phyloP scores from a whole-genome alignment of 2,113 vertebrate species.

The Euleptes europaea region DNA sequence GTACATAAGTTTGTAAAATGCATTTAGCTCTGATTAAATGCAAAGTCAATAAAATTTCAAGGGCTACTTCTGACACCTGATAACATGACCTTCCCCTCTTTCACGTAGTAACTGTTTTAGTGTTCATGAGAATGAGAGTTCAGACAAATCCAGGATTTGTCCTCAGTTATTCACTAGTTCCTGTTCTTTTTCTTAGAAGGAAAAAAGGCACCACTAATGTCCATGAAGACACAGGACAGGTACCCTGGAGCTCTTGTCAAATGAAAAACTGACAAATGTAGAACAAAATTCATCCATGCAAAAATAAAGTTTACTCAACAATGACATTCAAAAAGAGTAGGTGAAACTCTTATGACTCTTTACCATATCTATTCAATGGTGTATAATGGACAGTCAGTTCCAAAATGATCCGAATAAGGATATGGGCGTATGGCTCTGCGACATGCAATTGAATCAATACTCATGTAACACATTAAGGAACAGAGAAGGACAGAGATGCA shows the following conservation, averaged over 20 bases:
- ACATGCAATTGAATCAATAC: background rate
- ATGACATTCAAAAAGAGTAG: background rate
- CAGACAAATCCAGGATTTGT: background rate
- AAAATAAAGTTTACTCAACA: background rate
- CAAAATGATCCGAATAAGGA: background rate
- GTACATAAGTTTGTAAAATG: slow-evolving; percentile 86
- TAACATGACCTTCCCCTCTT: slow-evolving; percentile 60
- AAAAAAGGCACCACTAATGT: slow-evolving; percentile 5
- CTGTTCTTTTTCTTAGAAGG: slow-evolving; percentile 21
- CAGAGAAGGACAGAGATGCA: background rate
- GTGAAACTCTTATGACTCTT: background rate
- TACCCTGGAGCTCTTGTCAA: background rate
- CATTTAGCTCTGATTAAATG: slow-evolving; percentile 88
- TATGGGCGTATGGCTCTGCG: background rate
- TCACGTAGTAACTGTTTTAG: slow-evolving; percentile 39
- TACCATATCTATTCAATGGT: background rate
- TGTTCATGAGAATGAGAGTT: slow-evolving; percentile 32
- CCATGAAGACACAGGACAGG: background rate
- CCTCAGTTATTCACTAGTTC: slow-evolving; percentile 46
- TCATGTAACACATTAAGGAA: background rate
- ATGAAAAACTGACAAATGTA: background rate
- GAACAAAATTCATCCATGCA: background rate
- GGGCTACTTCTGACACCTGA: slow-evolving; percentile 63
- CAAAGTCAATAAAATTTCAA: slow-evolving; percentile 80
- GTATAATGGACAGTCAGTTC: background rate